Evolutionary conservation across 2,797 vertebrate species (phyloP).

Genomic region (Girardinus metallicus): DNA sequence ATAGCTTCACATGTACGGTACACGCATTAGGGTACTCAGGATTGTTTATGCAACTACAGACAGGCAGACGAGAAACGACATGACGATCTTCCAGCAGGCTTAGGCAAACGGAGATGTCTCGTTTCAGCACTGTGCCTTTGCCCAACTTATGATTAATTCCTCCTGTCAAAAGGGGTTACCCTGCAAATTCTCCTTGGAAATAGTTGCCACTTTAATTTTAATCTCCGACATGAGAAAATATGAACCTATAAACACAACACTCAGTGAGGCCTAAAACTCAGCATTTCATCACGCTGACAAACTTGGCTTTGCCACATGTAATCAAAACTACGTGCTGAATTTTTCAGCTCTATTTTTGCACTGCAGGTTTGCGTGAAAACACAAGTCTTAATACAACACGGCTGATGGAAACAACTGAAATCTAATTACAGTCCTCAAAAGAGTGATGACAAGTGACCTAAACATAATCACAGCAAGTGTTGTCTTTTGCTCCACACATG

Average conservation of each 20-base stretch:
- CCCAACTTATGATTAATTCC: constrained; percentile 70
- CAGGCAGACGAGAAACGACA: constrained; percentile 59
- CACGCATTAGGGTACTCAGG: constrained; percentile 37
- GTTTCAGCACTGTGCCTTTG: constrained; percentile 45
- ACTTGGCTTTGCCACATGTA: constrained; percentile 21
- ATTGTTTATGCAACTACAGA: constrained; percentile 70
- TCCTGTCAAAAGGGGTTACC: constrained; percentile 69
- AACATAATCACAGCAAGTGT: neutral
- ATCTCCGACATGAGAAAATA: constrained; percentile 52
- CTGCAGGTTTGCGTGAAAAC: constrained; percentile 6
- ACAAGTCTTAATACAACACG: neutral
- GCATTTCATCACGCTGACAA: constrained; percentile 43
- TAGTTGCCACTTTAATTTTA: constrained; percentile 54
- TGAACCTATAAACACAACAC: constrained; percentile 45
- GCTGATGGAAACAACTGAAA: neutral
- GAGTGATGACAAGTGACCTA: neutral
- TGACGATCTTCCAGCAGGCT: constrained; percentile 62
- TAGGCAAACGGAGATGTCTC: constrained; percentile 57
- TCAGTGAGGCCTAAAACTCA: constrained; percentile 26
- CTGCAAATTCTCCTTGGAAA: constrained; percentile 65
- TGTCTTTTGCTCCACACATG: neutral
- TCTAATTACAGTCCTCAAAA: constrained; percentile 5
- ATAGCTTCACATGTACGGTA: constrained; percentile 51
- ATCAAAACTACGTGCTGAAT: neutral
- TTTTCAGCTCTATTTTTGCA: neutral